Percentiles rank a stretch among this genome's conserved stretches.
Conservation (phyloP, 2,113 vertebrate species). For the Dromiciops gliroides region DNA sequence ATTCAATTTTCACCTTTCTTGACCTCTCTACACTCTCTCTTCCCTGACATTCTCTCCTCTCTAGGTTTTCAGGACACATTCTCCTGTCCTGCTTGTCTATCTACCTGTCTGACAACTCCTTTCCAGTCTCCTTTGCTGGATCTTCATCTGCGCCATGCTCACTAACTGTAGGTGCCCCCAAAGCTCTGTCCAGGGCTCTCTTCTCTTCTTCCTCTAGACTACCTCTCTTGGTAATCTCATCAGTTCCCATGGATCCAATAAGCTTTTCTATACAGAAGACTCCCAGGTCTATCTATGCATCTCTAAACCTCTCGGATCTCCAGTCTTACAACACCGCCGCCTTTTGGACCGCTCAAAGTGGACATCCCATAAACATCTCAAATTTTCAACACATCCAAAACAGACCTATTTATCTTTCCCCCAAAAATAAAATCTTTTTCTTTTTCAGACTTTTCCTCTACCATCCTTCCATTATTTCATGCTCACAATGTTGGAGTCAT, state of each 20-base stretch:
- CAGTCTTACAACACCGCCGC: not conserved
- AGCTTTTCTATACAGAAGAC: not conserved
- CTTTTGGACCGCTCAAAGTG: not conserved
- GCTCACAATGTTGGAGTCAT: not conserved
- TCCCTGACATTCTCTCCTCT: not conserved
- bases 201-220: not conserved
- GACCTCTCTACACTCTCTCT: not conserved
- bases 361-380: not conserved
- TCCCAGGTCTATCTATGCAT: no score
- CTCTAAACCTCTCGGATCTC: not conserved
- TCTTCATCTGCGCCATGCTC: not conserved
- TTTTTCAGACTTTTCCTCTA: not conserved
- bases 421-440: not conserved
- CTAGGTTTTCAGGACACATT: not conserved
- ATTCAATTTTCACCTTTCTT: not conserved
- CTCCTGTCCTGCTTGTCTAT: not conserved
- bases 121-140: not conserved
- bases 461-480: not conserved
- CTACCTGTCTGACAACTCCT: not conserved
- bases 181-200: not conserved
- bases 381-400: not conserved
- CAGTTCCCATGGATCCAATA: not conserved
- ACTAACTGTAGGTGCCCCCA: not conserved
- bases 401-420: not conserved
- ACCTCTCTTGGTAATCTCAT: not conserved